phyloP scores from a whole-genome alignment of 1,140 invertebrate genomes.

The Octopus sinensis region DNA sequence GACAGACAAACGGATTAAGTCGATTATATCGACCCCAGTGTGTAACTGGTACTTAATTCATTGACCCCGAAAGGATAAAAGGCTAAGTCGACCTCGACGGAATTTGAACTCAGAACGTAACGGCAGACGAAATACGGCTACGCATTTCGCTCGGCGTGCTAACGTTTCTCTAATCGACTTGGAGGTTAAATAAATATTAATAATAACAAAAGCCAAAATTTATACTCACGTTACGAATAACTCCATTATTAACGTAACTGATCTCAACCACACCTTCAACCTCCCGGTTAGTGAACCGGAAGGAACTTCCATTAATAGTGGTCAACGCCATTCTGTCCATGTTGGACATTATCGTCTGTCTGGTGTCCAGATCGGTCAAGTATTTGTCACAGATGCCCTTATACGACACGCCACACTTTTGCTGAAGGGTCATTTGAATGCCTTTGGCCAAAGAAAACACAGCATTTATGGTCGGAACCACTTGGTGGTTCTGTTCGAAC shows the following conservation, averaged over 20 bases:
- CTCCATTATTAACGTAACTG: constrained; percentile 2
- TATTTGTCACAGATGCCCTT: constrained; percentile 42
- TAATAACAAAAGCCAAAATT: not conserved
- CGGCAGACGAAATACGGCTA: too few relatives aligned
- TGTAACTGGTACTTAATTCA: too few relatives aligned
- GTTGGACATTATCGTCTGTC: constrained; percentile 35
- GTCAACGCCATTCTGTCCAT: constrained; percentile 43
- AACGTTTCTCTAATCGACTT: too few relatives aligned
- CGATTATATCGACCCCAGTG: too few relatives aligned
- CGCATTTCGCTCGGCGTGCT: too few relatives aligned
- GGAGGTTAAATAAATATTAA: too few relatives aligned
- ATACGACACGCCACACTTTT: constrained; percentile 48
- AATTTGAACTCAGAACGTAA: too few relatives aligned
- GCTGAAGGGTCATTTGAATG: constrained; percentile 37
- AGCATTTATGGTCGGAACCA: constrained; percentile 55
- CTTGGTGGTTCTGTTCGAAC: constrained; percentile 42
- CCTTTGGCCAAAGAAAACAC: constrained; percentile 46
- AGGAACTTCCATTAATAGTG: constrained; percentile 32
- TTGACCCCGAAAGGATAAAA: too few relatives aligned
- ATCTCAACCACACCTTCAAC: constrained; percentile 27
- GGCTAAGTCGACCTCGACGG: too few relatives aligned
- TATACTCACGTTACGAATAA: constrained; percentile 17
- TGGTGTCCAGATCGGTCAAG: constrained; percentile 33
- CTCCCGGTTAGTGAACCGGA: constrained; percentile 47
- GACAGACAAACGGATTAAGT: too few relatives aligned